Evolutionary conservation across 1,140 invertebrate species (phyloP), one percentile per base, ranked within the genome.

Genomic region (Caenorhabditis inopinata): DNA sequence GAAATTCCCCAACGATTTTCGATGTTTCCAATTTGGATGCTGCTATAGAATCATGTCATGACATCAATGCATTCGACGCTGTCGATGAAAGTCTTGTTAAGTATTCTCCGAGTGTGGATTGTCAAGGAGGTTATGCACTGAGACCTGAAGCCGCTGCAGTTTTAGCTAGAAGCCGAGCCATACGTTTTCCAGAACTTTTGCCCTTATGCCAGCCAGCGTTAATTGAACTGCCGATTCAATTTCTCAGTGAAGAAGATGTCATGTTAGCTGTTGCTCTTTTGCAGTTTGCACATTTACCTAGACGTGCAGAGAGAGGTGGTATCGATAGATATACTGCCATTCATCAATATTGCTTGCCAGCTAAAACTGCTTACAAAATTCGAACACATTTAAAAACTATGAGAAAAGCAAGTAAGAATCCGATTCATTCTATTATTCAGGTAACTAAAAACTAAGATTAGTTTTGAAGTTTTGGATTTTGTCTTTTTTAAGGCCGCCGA

Each of bases 121-220:
- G 74, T 11, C 18, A 18, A 27, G 16, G 18, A 18, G 42, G 42
- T 45, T 12, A 18, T 4, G 38, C 73, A 32, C 5, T 51, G 16
- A 47, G 74, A 32, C 74, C 74, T 9, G 74, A 75, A 49, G 74
- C 74, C 27, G 74, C 74, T 9, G 45, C 29, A 14, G 74, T 75
- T 2, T 32, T 75, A 1, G 23, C 74, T 14, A 47, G 74, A 48
- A 75, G 74, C 18, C 7, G 38, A 25, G 74, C 74, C 14, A 75
- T 75, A 4, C 42, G 42, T 9, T 75, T 11, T 51, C 74, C 74
- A 29, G 42, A 7, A n/a, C 74, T 75, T 7, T 7, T 75, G 4
- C 74, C 74, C 18, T 18, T 18, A 18, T 47, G 74, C 2, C 74
- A 75, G 23, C 74, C 74, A 9, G 5, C 16, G 1, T 32, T 25